Base-by-base conservation (phyloP, 2,888 invertebrate species). In the Conops quadrifasciatus region DNA sequence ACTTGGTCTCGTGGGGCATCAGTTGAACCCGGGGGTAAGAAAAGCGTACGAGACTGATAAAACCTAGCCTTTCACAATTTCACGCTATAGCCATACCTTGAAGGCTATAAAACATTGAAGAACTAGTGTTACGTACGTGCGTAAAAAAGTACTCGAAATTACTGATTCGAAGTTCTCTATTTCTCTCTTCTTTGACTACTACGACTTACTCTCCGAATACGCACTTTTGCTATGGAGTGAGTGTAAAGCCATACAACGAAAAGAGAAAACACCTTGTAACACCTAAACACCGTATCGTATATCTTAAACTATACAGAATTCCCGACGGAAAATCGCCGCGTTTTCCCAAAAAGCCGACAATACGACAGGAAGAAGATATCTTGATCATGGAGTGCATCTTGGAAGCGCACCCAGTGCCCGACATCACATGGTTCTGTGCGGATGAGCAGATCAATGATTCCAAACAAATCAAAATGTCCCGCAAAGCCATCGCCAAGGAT, bases 311-410 rank as follows among this genome's bases (percentile, higher is more conserved):
- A 74, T 68, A 85, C 89, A 96, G 96, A 92, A 94, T 96, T 88
- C 96, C 96, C 77, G 96, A 95, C 84, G 96, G 96, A 82, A 96
- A 96, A 88, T 92, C 96, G 80, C 98, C 98, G 74, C 91, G 96
- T 82, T 98, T 98, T 87, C 96, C 96, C 76, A 96, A 96, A 89
- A 98, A 98, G 87, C 97, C 97, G 74, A 95, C 95, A 73, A 97
- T 97, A 82, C 92, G 94, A 82, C 96, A 96, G 88, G 95, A 96
- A 84, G 95, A 96, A 78, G 96, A 96, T 84, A 88, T 94, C 75
- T 90, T 98, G 77, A 92, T 97, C 78, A 96, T 98, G 96, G 96
- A 97, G 87, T 97, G 98, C 87, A 89, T 95, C 81, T 88, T 98
- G 84, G 97, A 98, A 88, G 97, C 97, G 73, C 93, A 96, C 87